Conservation (phyloP, 2,797 vertebrate species). For the Micromesistius poutassou region DNA sequence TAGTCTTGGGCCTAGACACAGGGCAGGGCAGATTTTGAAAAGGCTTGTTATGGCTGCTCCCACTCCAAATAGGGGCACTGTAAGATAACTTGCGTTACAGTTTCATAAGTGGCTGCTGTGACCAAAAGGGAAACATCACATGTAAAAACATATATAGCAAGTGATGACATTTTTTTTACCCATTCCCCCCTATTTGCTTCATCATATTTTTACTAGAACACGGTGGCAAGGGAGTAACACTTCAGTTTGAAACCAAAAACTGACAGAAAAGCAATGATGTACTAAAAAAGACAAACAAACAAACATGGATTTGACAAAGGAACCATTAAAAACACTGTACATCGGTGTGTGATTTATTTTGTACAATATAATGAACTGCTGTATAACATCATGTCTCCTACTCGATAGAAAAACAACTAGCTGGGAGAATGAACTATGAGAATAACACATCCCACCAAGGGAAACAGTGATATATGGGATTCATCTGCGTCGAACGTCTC, state of each 20-base stretch:
- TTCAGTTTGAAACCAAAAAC: constrained; percentile 65
- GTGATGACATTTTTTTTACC: constrained; percentile 56
- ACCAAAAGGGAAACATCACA: constrained; percentile 72
- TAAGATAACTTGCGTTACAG: constrained; percentile 62
- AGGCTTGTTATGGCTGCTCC: too few species aligned
- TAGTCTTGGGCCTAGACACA: constrained; percentile 21
- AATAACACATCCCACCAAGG: constrained; percentile 25
- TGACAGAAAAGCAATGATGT: constrained; percentile 69
- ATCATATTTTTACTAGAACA: constrained; percentile 51
- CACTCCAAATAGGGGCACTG: constrained; percentile 4
- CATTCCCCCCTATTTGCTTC: constrained; percentile 36
- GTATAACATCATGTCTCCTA: constrained; percentile 46
- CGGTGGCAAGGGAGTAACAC: constrained; percentile 46
- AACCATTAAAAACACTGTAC: constrained; percentile 75
- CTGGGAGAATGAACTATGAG: constrained; percentile 35
- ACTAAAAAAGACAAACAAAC: constrained; percentile 69
- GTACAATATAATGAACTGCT: constrained; percentile 64
- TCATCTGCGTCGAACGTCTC: not conserved
- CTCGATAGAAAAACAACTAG: constrained; percentile 46
- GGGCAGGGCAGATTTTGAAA: constrained; percentile 3
- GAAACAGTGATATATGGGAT: constrained; percentile 6
- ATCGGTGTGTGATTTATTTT: constrained; percentile 51
- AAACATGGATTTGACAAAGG: constrained; percentile 65
- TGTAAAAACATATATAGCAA: constrained; percentile 40
- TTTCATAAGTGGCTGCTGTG: constrained; percentile 59